phyloP scores from a whole-genome alignment of 2,888 invertebrate genomes.

The Dromius quadrimaculatus region DNA sequence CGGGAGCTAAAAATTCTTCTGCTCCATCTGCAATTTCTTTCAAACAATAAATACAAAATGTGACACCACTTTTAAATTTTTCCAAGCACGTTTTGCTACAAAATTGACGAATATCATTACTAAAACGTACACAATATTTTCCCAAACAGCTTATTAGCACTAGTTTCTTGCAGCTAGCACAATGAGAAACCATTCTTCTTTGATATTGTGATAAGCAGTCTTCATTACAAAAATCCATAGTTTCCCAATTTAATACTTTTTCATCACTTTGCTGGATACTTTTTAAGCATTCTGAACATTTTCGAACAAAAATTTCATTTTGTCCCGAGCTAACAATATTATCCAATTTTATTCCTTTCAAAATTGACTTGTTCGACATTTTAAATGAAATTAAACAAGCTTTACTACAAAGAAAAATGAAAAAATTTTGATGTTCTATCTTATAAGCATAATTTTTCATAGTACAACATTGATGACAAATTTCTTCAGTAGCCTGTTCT shows the following conservation, averaged over 20 bases:
- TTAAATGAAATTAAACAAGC: too few relatives aligned
- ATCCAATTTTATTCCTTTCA: too few relatives aligned
- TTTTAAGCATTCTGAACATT: background rate
- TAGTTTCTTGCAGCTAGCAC: constrained; percentile 79
- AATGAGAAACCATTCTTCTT: constrained; percentile 75
- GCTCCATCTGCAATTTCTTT: constrained; percentile 69
- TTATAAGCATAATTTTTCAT: too few relatives aligned
- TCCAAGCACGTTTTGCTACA: constrained; percentile 84
- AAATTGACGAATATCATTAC: constrained; percentile 87
- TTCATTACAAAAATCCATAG: constrained; percentile 89
- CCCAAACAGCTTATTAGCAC: constrained; percentile 77
- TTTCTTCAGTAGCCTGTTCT: too few relatives aligned
- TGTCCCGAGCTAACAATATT: too few relatives aligned
- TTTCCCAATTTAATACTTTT: constrained; percentile 78
- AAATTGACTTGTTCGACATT: too few relatives aligned
- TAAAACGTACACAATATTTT: constrained; percentile 88
- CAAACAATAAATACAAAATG: constrained; percentile 89
- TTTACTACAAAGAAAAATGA: too few relatives aligned
- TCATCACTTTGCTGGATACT: background rate
- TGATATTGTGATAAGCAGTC: constrained; percentile 79
- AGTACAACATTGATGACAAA: too few relatives aligned
- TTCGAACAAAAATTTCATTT: constrained; percentile 5
- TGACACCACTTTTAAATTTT: constrained; percentile 84
- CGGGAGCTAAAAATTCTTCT: constrained; percentile 61
- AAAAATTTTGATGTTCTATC: too few relatives aligned